These are phyloP conservation scores for Enteromius unitaeniatus DNA, from an alignment of 2,797 vertebrate species.

Conservation along the genomic window DNA sequence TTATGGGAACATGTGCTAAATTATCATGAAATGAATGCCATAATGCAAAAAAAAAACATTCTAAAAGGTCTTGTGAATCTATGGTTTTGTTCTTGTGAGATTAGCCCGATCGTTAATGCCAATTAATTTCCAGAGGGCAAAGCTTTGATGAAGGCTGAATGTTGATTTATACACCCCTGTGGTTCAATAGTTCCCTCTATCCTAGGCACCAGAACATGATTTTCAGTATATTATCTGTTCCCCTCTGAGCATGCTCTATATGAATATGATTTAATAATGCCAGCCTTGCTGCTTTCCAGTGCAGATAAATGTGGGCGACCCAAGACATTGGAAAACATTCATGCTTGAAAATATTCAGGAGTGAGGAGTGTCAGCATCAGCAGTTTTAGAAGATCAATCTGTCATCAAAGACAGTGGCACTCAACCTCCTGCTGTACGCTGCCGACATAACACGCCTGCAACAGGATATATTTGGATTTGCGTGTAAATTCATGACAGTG, in stretches of 20 bases:
- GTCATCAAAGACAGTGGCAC: not conserved
- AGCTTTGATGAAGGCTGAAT: constrained; percentile 47
- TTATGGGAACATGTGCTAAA: not conserved
- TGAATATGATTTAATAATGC: constrained; percentile 1
- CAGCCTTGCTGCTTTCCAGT: not conserved
- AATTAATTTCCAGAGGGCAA: constrained; percentile 38
- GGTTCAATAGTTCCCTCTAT: not conserved
- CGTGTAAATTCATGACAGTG: constrained; percentile 13
- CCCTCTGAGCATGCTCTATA: not conserved
- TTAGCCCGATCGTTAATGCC: constrained; percentile 1
- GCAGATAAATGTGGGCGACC: constrained; percentile 15
- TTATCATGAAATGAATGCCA: not conserved
- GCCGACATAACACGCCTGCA: constrained; percentile 23
- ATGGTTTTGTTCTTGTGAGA: not conserved
- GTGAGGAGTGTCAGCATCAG: constrained; percentile 19
- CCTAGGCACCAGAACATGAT: not conserved
- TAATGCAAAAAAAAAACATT: not conserved
- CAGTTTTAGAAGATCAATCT: constrained; percentile 17
- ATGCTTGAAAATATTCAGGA: not conserved
- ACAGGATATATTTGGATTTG: constrained; percentile 42
- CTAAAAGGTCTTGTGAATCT: not conserved
- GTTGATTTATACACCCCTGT: constrained; percentile 31
- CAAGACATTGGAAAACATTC: constrained; percentile 13
- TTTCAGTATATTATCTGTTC: not conserved
- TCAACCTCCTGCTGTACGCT: not conserved